Evolutionary conservation across 2,113 vertebrate genomes (phyloP), one percentile per base, ranked within the genome.

Genomic region (Grammomys dolichurus): DNA sequence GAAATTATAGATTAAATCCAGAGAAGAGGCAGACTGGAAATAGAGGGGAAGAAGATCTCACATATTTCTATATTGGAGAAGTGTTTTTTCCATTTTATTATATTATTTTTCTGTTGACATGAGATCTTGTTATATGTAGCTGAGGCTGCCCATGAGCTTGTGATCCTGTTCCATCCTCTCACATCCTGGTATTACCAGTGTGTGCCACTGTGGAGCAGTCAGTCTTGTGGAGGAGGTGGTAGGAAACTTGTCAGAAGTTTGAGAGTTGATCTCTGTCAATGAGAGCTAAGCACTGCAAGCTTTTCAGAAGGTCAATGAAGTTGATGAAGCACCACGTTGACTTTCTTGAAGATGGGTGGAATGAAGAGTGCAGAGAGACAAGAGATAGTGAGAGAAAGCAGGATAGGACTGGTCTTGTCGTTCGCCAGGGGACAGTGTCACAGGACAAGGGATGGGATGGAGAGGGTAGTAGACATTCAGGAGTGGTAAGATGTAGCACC

Each of bases 391-490:
- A 2, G 33, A 65, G 48, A 36, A 36, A 16, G 20, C 3, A 58
- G 86, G 63, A 13, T n/a, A 24, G 0, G 51, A 19, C 2, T 16
- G 43, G 12, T 69, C 11, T 19, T 46, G 54, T 33, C 40, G 43
- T 16, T n/a, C 12, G 8, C 31, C 22, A 36, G 46, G 77, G 26
- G 40, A 51, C 0, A 14, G 22, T 0, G 11, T 8, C 13, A 0
- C 54, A n/a, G 67, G 4, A 56, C 5, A 17, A 0, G 51, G 33
- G 12, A 28, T 0, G 69, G 10, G 22, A 36, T 0, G 2, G 0
- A 0, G 6, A 24, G 56, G 33, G 5, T 1, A 12, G 60, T 17
- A 3, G 77, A 24, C 19, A 3, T 10, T 9, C 14, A 0, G 46
- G 89, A 26, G 40, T 22, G 11, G 1, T 1, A n/a, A 17, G 36